Base-by-base conservation (phyloP, 2,113 vertebrate genomes). In the Hippopotamus amphibius region DNA sequence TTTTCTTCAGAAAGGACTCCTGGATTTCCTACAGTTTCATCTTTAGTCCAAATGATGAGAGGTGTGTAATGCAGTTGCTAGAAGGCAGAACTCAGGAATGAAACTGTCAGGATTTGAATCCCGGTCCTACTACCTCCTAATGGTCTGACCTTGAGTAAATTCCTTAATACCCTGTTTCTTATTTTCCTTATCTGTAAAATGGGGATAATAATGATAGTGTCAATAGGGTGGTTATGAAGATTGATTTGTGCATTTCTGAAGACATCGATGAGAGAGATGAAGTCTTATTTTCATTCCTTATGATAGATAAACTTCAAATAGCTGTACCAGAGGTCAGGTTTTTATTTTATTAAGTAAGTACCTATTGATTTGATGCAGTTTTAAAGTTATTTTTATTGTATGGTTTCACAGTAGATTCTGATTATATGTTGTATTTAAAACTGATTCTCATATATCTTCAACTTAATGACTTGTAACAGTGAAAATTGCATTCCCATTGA, bases 261-360 rank as follows among this genome's bases (percentile, higher is more conserved):
- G 74, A 86, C 12, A 46, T 66, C 43, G 69, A 28, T 30, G 88
- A 88, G 53, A 65, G 85, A 90, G 53, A 59, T 72, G 6, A 69
- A 76, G 33, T 80, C 33, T 94, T 19, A 46, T 90, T 86, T 95
- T 93, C 86, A 96, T 90, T 92, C 28, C 68, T 74, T 85, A 5
- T 69, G 65, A 84, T 26, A 66, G 24, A 69, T 3, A 81, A 85
- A 13, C n/a, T 97, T 92, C 63, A 88, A 90, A 86, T 74, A 86
- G 91, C 55, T 57, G 37, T 61, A 72, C n/a, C 87, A 94, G 94
- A 97, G 83, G 76, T 97, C 89, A 95, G 90, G 69, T 33, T 98
- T 98, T 93, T 96, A 72, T 85, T 97, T 89, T 28, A 30, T 97
- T 98, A 96, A 98, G 94, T 97, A 90, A 96, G 96, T 96, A 92